phyloP scores from a whole-genome alignment of 2,888 invertebrate genomes.

The Platynereis dumerilii region DNA sequence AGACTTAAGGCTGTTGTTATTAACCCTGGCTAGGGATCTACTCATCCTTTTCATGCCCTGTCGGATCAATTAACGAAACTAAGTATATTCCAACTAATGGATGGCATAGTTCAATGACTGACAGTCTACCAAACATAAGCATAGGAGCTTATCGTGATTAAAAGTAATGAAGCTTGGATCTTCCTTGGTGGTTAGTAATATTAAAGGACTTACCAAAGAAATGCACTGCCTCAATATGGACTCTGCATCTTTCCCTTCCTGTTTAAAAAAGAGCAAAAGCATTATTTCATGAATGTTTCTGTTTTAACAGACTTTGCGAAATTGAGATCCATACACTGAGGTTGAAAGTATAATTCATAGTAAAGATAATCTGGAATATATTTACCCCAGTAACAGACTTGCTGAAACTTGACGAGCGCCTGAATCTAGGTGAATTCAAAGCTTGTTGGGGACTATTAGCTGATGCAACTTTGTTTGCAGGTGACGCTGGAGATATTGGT shows the following conservation, averaged over 20 bases:
- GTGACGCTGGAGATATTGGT: conserved; percentile 30
- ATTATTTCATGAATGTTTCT: neutral
- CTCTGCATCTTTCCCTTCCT: conserved; percentile 14
- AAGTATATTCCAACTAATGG: too few species aligned
- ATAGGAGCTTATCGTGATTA: too few species aligned
- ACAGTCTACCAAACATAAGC: too few species aligned
- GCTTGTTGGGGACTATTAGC: conserved; percentile 32
- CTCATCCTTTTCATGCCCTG: too few species aligned
- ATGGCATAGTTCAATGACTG: too few species aligned
- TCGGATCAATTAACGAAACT: too few species aligned
- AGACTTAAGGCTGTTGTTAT: too few species aligned
- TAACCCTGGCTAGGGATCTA: too few species aligned
- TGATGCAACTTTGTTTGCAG: conserved; percentile 12
- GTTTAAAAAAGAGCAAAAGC: neutral
- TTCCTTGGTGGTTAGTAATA: too few species aligned
- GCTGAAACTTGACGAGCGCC: conserved; percentile 38
- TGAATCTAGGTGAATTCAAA: conserved; percentile 33
- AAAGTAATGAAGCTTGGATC: too few species aligned
- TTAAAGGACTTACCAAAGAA: conserved; percentile 31
- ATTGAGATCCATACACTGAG: neutral
- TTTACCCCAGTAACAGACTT: conserved; percentile 18
- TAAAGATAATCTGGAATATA: conserved; percentile 1
- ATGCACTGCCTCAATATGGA: conserved; percentile 34
- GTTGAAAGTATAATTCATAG: neutral
- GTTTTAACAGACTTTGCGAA: conserved; percentile 11